Conservation (phyloP, 2,797 vertebrate species). For the Lateolabrax maculatus region DNA sequence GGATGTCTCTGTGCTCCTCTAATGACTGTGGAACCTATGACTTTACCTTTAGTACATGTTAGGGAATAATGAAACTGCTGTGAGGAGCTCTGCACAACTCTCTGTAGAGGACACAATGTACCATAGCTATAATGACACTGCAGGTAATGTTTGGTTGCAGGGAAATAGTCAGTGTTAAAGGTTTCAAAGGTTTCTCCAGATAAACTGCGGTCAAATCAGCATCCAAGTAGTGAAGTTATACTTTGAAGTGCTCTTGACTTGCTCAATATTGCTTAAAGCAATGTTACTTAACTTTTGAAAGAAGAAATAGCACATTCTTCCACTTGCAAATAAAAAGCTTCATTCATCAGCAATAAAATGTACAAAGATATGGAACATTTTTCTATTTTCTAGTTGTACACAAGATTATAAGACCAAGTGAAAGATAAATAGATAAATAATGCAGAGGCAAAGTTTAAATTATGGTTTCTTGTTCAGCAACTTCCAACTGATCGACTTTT, state of each 20-base stretch:
- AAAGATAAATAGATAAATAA: background rate
- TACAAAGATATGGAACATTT: too few species aligned
- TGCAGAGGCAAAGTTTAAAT: constrained; percentile 1
- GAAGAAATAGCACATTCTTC: background rate
- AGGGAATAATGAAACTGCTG: constrained; percentile 36
- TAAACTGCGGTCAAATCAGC: constrained; percentile 30
- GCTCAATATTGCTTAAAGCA: constrained; percentile 1
- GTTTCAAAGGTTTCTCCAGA: constrained; percentile 24
- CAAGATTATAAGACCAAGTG: background rate
- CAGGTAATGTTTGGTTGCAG: constrained; percentile 47
- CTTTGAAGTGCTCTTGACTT: constrained; percentile 8
- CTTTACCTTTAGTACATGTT: constrained; percentile 46
- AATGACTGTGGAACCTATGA: constrained; percentile 55
- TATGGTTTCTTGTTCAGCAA: constrained; percentile 6
- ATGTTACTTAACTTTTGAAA: background rate
- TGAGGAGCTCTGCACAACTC: constrained; percentile 16
- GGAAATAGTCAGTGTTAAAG: constrained; percentile 26
- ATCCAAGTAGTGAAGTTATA: background rate
- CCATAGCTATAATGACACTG: background rate
- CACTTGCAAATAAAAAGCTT: background rate
- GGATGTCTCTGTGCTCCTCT: constrained; percentile 40
- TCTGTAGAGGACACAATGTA: constrained; percentile 36
- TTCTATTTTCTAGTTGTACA: background rate
- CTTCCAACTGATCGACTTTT: constrained; percentile 30
- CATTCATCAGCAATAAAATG: constrained; percentile 1